Base-by-base conservation (phyloP, 2,888 invertebrate genomes). In the Perizoma flavofasciatum region DNA sequence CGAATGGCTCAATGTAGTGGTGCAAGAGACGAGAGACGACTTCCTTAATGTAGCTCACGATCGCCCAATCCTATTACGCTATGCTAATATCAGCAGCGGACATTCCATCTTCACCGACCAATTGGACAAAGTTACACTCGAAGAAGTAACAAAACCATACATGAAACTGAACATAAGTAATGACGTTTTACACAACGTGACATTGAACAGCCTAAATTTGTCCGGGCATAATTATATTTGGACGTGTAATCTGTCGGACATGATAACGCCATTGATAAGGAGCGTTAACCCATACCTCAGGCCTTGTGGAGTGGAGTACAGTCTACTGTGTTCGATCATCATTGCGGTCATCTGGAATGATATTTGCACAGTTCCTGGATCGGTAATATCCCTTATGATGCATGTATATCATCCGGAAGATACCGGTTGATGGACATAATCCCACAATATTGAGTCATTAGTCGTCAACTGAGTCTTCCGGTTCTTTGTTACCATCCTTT, bases 1-100 rank as follows among this genome's bases (percentile, higher is more conserved):
- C 86, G 97, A 98, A 74, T 98, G 98, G 98, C 88, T 98, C 5
- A 95, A 96, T 80, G 96, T 97, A 1, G 92, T 98, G 34, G 95
- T 97, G 9, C 96, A 96, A 79, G 97, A 98, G 81, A 97, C 97
- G 2, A 95, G 96, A 78, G 97, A 97, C 77, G 97, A 97, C 81
- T 96, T 97, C 59, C 92, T 95, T 22, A 78, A 85, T 3, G 85
- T 92, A 37, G 89, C 91, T 0, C 88, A 88, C 67, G 77, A 82
- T 43, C 79, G 79, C 0, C 85, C 86, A 32, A 74, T 81, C 4
- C 77, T 85, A 1, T 68, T 86, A 5, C 75, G 85, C 53, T 89
- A 90, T 61, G 85, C 85, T 6, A 88, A 88, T 63, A 81, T 22
- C 3, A 22, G 89, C 40, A 85, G 78, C 43, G 82, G 83, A 2